Conservation (phyloP, 2,888 invertebrate species). For the Cheilosia scutellata region DNA sequence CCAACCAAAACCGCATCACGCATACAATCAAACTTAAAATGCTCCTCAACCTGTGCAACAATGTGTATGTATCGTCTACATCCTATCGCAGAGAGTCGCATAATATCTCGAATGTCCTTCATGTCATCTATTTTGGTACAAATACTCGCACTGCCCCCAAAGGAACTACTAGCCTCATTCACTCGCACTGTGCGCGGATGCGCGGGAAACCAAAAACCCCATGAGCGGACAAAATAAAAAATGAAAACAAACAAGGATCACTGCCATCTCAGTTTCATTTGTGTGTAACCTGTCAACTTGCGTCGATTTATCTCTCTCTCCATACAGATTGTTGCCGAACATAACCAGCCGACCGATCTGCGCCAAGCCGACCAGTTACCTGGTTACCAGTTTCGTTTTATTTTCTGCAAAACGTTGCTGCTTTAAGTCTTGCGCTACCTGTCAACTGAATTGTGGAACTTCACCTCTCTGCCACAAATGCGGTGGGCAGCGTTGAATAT, state of each 20-base stretch:
- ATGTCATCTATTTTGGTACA: slow-evolving; percentile 65
- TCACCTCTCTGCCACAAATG: slow-evolving; percentile 33
- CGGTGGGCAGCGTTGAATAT: slow-evolving; percentile 66
- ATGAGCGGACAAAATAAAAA: slow-evolving; percentile 17
- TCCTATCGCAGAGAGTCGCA: neutral
- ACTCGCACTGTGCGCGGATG: slow-evolving; percentile 21
- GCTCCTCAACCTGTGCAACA: slow-evolving; percentile 9
- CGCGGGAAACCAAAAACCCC: slow-evolving; percentile 65
- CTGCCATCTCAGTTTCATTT: slow-evolving; percentile 77
- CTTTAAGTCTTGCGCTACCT: slow-evolving; percentile 44
- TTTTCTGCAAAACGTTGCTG: slow-evolving; percentile 33
- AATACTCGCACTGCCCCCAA: slow-evolving; percentile 67
- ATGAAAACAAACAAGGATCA: slow-evolving; percentile 60
- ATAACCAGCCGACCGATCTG: slow-evolving; percentile 38
- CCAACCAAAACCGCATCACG: too few relatives aligned
- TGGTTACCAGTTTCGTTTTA: slow-evolving; percentile 60
- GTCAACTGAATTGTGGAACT: slow-evolving; percentile 59
- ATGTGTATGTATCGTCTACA: neutral
- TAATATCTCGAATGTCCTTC: slow-evolving; percentile 38
- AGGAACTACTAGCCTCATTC: slow-evolving; percentile 56
- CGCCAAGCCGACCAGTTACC: too few relatives aligned
- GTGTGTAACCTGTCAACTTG: slow-evolving; percentile 77
- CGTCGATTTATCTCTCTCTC: slow-evolving; percentile 77
- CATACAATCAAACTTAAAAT: neutral
- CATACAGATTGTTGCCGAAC: slow-evolving; percentile 53